Conservation (phyloP, 2,797 vertebrate species). For the Varecia variegata region DNA sequence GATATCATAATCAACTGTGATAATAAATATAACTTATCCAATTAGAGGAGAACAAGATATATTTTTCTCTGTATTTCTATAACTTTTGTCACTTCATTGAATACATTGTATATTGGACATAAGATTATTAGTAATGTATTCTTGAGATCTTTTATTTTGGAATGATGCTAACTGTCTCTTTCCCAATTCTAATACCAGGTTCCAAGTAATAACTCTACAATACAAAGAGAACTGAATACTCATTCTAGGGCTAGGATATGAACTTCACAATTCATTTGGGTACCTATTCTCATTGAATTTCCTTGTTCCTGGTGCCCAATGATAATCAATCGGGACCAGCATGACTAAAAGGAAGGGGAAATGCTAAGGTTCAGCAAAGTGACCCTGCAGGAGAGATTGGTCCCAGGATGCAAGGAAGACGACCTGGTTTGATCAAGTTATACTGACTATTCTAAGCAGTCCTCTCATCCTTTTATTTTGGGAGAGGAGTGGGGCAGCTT, state of each 20-base stretch:
- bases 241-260: conserved; percentile 66
- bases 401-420: not conserved
- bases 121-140: conserved; percentile 22
- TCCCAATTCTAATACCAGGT: conserved; percentile 70
- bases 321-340: conserved; percentile 20
- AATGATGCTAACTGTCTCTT: conserved; percentile 75
- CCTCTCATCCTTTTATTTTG: not conserved
- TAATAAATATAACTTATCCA: conserved; percentile 43
- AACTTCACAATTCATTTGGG: conserved; percentile 58
- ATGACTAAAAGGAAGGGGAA: not conserved
- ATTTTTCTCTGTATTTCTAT: conserved; percentile 61
- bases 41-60: conserved; percentile 35
- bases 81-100: conserved; percentile 36
- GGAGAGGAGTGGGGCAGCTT: not conserved
- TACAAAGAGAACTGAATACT: conserved; percentile 62
- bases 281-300: conserved; percentile 70
- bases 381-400: not conserved
- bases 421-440: not conserved
- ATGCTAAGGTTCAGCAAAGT: conserved; percentile 26
- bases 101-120: conserved; percentile 60
- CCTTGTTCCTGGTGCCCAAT: conserved; percentile 59
- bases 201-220: conserved; percentile 70
- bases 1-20: conserved; percentile 29
- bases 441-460: not conserved
- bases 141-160: conserved; percentile 68